Evolutionary conservation across 2,797 vertebrate species (phyloP).

Genomic region (Callimico goeldii): DNA sequence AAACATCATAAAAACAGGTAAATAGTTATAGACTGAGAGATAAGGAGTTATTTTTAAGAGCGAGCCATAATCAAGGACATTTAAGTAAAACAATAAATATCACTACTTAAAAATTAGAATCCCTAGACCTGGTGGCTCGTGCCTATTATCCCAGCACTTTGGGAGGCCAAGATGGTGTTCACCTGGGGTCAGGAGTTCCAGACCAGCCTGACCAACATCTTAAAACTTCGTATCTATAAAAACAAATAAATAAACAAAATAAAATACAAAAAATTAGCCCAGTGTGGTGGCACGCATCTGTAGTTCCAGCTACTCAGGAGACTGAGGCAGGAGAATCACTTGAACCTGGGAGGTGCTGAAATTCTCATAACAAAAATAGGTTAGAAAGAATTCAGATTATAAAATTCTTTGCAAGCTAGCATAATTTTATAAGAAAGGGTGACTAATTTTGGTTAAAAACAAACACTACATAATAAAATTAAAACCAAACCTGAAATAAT

Average conservation of each 20-base stretch:
- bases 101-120: neutral
- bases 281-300: fast-evolving
- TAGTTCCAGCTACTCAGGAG: no score
- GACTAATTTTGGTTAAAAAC: neutral
- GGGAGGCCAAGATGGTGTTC: neutral
- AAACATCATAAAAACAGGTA: neutral
- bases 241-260: no score
- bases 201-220: neutral
- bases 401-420: neutral
- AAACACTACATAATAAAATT: neutral
- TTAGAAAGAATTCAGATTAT: neutral
- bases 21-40: neutral
- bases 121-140: neutral
- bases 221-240: no score
- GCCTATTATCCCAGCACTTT: neutral
- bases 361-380: neutral
- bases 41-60: neutral
- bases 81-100: neutral
- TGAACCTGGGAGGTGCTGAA: neutral
- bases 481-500: neutral
- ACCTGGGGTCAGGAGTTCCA: neutral
- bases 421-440: neutral
- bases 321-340: no score
- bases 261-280: no score
- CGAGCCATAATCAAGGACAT: neutral